These are phyloP conservation scores for Nemotelus pantherinus DNA, from an alignment of 2,888 invertebrate genomes.

Conservation along the genomic window DNA sequence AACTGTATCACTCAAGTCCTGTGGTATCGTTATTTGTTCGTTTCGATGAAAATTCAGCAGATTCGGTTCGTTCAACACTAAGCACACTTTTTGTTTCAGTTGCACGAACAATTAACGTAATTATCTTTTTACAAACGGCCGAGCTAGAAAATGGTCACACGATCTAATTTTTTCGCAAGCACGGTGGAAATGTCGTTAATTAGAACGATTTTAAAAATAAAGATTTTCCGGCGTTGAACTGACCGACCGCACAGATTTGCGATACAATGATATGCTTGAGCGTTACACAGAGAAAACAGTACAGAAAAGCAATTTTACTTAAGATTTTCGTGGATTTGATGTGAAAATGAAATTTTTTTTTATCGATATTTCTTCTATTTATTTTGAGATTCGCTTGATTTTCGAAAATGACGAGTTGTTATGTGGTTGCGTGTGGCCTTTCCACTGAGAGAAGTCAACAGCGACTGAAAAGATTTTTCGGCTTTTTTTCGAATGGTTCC, in stretches of 20 bases:
- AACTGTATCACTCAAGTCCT: not conserved
- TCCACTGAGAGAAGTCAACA: constrained; percentile 53
- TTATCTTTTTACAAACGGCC: not conserved
- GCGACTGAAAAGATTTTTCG: constrained; percentile 50
- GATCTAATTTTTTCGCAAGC: not conserved
- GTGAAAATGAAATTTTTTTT: too few relatives aligned
- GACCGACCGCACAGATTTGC: not conserved
- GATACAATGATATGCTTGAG: not conserved
- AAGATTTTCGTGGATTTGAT: not conserved
- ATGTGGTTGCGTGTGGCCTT: constrained; percentile 51
- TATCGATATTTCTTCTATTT: constrained; percentile 15
- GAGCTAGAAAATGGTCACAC: constrained; percentile 28
- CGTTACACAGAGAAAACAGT: not conserved
- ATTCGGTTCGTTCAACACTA: not conserved
- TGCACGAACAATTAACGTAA: constrained; percentile 12
- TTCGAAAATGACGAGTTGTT: constrained; percentile 13
- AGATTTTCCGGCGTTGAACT: constrained; percentile 18
- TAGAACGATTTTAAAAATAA: constrained; percentile 29
- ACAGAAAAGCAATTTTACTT: not conserved
- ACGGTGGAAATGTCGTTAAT: not conserved
- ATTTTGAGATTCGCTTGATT: constrained; percentile 31
- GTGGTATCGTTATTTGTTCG: not conserved
- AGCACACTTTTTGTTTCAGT: constrained; percentile 16
- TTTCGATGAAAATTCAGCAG: not conserved
- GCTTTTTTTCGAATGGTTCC: constrained; percentile 23